Base-by-base conservation (phyloP, 37 sponge, comb jelly and placozoan species). In the Axinella damicornis region DNA sequence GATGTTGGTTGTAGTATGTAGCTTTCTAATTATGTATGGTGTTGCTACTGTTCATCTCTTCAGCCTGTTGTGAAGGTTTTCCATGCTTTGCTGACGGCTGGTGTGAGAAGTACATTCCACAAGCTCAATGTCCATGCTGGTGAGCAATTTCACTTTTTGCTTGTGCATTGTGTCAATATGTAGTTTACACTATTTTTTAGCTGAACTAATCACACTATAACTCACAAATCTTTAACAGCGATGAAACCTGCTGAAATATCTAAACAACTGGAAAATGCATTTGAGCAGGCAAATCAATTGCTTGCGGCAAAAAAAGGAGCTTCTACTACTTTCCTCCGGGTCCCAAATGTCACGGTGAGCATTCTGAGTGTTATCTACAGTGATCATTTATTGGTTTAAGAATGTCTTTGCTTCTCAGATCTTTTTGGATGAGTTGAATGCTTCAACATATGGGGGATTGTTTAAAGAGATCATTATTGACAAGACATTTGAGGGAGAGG, bases 401-500 rank as follows among this genome's bases (percentile, higher is more conserved):
- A 46, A 46, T 12, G 4, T 46, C 46, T 46, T 4, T 46, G 6
- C 9, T 9, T 12, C 9, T 4, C 46, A 46, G 46, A 9, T 46
- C 9, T 46, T 46, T 46, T 46, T 46, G 46, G 46, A 46, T 46
- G 46, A 46, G 46, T 9, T 93, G 35, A 93, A 93, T 73, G 89
- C 94, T 31, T 85, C 90, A 33, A 89, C 94, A 20, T 93, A 90
- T 79, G 65, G 80, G 16, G 94, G 94, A 14, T 37, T 93, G 27
- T 76, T 93, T 34, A 93, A 93, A 58, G 94, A 93, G 54, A 66
- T 93, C 18, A 65, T 89, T 21, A 78, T 93, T 25, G 94, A 93
- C 67, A 46, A 46, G 46, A 46, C 46, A 46, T 46, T 46, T 46
- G 46, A 46, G 9, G 46, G 46, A 71, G 67, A 61, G 62, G 62